Percentiles rank a stretch among this genome's conserved stretches.
Evolutionary conservation across 2,888 invertebrate genomes (phyloP).

Genomic region (Trichogramma dendrolimi): DNA sequence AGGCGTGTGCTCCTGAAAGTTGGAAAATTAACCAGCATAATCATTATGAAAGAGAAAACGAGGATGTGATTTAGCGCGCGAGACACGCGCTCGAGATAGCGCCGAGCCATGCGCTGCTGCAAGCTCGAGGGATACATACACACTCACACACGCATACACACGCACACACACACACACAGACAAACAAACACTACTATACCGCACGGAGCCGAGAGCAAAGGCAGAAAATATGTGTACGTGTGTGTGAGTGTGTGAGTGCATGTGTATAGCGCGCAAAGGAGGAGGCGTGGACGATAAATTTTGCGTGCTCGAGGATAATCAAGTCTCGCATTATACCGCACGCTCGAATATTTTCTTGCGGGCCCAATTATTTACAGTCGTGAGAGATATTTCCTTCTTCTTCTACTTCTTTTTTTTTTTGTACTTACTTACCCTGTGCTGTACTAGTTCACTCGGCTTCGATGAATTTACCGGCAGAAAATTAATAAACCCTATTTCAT

Average conservation of each 20-base stretch:
- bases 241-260: too few relatives aligned
- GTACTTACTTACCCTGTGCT: too few relatives aligned
- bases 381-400: too few relatives aligned
- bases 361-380: too few relatives aligned
- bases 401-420: too few relatives aligned
- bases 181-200: too few relatives aligned
- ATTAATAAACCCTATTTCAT: slow-evolving; percentile 9
- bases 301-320: slow-evolving; percentile 32
- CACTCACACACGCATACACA: too few relatives aligned
- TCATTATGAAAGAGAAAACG: slow-evolving; percentile 4
- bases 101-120: neutral
- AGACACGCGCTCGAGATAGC: slow-evolving; percentile 3
- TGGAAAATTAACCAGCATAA: slow-evolving; percentile 15
- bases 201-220: slow-evolving; percentile 13
- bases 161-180: too few relatives aligned
- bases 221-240: neutral
- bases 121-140: too few relatives aligned
- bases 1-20: neutral
- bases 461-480: slow-evolving; percentile 18
- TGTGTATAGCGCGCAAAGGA: slow-evolving; percentile 23
- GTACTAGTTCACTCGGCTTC: neutral
- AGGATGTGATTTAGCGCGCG: slow-evolving; percentile 6
- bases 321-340: slow-evolving; percentile 32
- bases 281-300: slow-evolving; percentile 36
- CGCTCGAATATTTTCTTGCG: slow-evolving; percentile 8